Evolutionary conservation across 2,797 vertebrate genomes (phyloP).

Genomic region (Phalloptychus januarius): DNA sequence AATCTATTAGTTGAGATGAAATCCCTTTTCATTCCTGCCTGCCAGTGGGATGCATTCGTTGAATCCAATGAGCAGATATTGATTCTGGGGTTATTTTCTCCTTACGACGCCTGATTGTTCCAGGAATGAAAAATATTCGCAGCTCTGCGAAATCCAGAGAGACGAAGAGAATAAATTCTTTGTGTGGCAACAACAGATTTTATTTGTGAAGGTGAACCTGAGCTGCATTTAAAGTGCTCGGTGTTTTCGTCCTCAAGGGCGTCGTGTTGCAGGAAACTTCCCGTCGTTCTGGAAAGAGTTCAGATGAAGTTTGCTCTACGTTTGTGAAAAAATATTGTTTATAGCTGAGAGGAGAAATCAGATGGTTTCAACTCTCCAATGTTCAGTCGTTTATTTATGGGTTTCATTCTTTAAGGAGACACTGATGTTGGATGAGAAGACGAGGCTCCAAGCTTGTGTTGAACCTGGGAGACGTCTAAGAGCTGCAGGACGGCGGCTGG

Average conservation of each 20-base stretch:
- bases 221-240: not conserved
- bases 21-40: constrained; percentile 10
- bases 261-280: not conserved
- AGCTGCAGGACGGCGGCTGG: too few relatives aligned
- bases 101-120: not conserved
- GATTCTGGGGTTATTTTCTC: constrained; percentile 12
- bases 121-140: not conserved
- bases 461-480: too few relatives aligned
- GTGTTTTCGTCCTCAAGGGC: not conserved
- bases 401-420: not conserved
- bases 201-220: not conserved
- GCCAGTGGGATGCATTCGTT: constrained; percentile 3
- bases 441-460: not conserved
- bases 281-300: not conserved
- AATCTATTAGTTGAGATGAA: constrained; percentile 33
- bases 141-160: not conserved
- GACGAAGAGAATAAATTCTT: not conserved
- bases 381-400: not conserved
- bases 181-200: not conserved
- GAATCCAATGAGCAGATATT: constrained; percentile 21
- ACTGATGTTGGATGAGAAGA: not conserved
- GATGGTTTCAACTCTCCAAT: not conserved
- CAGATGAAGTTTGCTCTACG: not conserved
- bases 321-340: not conserved
- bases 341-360: not conserved